Conservation (phyloP, 2,888 invertebrate genomes). For the Xestia ashworthii region DNA sequence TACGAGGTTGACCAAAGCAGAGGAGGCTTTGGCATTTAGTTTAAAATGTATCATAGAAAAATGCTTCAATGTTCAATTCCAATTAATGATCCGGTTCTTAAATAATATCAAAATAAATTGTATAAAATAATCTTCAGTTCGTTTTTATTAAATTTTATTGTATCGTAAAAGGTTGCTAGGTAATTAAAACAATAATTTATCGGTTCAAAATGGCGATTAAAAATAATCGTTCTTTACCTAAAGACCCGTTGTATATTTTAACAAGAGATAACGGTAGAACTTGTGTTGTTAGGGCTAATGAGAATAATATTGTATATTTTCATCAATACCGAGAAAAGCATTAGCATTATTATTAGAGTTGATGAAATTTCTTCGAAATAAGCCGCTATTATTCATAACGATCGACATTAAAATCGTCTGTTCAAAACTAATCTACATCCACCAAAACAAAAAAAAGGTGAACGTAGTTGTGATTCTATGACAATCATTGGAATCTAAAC, state of each 20-base stretch:
- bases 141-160: neutral
- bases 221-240: neutral
- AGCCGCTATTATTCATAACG: constrained; percentile 5
- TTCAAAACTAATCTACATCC: constrained; percentile 32
- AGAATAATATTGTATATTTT: constrained; percentile 8
- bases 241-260: constrained; percentile 1
- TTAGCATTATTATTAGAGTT: constrained; percentile 14
- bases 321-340: constrained; percentile 18
- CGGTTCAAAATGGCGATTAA: constrained; percentile 1
- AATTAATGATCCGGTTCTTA: neutral
- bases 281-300: constrained; percentile 1
- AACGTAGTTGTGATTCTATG: neutral
- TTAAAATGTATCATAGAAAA: neutral
- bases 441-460: constrained; percentile 31
- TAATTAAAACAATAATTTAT: neutral
- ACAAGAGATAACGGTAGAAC: neutral
- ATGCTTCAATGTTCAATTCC: neutral
- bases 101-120: neutral
- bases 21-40: neutral
- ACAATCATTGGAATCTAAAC: neutral
- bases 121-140: neutral
- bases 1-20: neutral
- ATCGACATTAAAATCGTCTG: constrained; percentile 19
- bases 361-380: constrained; percentile 3
- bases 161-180: neutral